phyloP scores from a whole-genome alignment of 2,797 vertebrate genomes.

The Cossypha heuglini region DNA sequence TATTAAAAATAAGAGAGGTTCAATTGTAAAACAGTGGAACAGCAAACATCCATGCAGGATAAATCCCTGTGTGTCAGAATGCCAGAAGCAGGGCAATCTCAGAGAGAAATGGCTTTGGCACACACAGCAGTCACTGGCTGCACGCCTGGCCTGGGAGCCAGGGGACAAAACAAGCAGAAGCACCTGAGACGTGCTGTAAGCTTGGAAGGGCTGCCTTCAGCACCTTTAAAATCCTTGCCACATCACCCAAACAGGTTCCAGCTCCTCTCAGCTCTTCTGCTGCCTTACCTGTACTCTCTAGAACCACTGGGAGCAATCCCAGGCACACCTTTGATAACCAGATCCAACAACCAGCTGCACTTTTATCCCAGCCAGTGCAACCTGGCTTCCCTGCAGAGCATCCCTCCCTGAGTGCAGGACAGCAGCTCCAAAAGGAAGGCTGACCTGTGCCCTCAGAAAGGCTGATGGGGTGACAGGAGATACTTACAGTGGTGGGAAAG shows the following conservation, averaged over 20 bases:
- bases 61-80: neutral
- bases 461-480: neutral
- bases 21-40: neutral
- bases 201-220: neutral
- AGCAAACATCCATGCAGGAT: neutral
- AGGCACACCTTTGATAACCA: neutral
- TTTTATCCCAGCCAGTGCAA: neutral
- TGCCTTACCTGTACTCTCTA: neutral
- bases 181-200: neutral
- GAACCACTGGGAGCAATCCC: neutral
- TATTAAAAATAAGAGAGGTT: conserved; percentile 52
- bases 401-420: neutral
- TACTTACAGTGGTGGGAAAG: conserved; percentile 94
- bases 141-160: accelerated
- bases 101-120: neutral
- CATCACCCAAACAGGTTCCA: accelerated
- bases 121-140: accelerated
- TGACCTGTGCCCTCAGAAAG: neutral
- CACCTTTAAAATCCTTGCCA: neutral
- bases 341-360: neutral
- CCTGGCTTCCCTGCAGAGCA: neutral
- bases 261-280: neutral
- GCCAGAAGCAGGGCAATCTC: neutral
- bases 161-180: neutral
- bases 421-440: neutral